These are phyloP conservation scores for Brachypalpus laphriformis DNA, from an alignment of 2,888 invertebrate genomes.

Conservation along the genomic window DNA sequence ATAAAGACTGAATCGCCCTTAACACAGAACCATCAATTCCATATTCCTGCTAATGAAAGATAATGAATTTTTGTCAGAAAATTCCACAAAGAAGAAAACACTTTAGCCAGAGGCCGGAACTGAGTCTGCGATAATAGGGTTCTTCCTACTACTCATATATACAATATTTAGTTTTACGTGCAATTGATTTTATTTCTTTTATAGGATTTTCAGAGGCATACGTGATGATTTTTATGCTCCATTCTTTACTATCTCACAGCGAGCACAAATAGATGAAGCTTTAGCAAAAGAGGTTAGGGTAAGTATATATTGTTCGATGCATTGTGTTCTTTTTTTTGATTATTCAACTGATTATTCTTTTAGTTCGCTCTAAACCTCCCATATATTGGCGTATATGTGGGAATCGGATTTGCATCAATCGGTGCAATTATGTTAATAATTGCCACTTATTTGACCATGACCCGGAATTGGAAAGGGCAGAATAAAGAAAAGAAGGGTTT, in stretches of 20 bases:
- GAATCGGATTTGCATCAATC: constrained; percentile 76
- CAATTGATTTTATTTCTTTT: constrained; percentile 76
- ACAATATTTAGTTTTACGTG: neutral
- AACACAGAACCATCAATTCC: too few species aligned
- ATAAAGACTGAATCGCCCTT: too few species aligned
- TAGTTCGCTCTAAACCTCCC: constrained; percentile 76
- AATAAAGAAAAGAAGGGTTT: neutral
- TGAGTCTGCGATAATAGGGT: too few species aligned
- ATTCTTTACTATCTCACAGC: constrained; percentile 88
- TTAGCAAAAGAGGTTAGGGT: constrained; percentile 82
- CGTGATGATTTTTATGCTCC: constrained; percentile 84
- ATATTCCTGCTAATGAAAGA: too few species aligned
- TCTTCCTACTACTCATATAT: too few species aligned
- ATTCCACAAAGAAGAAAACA: too few species aligned
- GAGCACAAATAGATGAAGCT: constrained; percentile 84
- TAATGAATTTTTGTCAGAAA: too few species aligned
- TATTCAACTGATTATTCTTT: constrained; percentile 25
- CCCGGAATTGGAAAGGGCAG: constrained; percentile 77
- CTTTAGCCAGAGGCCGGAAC: too few species aligned
- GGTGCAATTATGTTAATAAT: constrained; percentile 75
- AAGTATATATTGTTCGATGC: constrained; percentile 3
- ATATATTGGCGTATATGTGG: constrained; percentile 76
- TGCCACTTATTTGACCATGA: constrained; percentile 75
- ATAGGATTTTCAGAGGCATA: constrained; percentile 83
- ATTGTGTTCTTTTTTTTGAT: too few species aligned